Conservation (phyloP, 2,888 invertebrate genomes). For the Platycnemis pennipes region DNA sequence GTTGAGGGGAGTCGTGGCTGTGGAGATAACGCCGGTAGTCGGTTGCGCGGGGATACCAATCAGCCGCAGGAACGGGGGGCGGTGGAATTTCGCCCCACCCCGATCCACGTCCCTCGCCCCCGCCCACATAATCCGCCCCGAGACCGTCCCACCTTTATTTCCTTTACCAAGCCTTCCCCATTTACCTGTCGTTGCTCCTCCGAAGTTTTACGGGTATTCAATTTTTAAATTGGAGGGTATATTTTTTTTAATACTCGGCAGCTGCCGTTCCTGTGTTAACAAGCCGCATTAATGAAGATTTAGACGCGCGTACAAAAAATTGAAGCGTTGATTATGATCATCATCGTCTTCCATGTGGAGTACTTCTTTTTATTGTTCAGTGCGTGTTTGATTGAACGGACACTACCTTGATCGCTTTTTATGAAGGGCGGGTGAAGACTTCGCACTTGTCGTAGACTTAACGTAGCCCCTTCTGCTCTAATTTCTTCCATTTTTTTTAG, state of each 20-base stretch:
- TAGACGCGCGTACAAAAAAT: constrained; percentile 46
- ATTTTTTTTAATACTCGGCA: background rate
- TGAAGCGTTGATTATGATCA: constrained; percentile 11
- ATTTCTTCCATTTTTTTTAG: background rate
- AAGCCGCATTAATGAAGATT: constrained; percentile 61
- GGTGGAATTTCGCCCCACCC: constrained; percentile 18
- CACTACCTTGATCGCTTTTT: background rate
- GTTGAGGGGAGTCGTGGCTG: background rate
- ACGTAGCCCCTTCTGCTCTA: background rate
- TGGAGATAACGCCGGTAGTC: background rate
- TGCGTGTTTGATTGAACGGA: constrained; percentile 20
- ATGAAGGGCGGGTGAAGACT: background rate
- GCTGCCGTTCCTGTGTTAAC: constrained; percentile 59
- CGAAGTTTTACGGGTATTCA: constrained; percentile 47
- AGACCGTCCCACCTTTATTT: background rate
- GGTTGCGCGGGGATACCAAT: background rate
- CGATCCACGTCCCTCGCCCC: background rate
- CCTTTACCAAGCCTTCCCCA: background rate
- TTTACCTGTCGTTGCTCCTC: constrained; percentile 26
- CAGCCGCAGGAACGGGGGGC: background rate
- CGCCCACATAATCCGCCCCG: background rate
- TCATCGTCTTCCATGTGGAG: background rate
- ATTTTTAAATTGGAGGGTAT: constrained; percentile 65
- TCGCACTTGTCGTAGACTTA: background rate
- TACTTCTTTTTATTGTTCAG: constrained; percentile 8